Evolutionary conservation across 2,113 vertebrate genomes (phyloP).

Genomic region (Plotosus lineatus): DNA sequence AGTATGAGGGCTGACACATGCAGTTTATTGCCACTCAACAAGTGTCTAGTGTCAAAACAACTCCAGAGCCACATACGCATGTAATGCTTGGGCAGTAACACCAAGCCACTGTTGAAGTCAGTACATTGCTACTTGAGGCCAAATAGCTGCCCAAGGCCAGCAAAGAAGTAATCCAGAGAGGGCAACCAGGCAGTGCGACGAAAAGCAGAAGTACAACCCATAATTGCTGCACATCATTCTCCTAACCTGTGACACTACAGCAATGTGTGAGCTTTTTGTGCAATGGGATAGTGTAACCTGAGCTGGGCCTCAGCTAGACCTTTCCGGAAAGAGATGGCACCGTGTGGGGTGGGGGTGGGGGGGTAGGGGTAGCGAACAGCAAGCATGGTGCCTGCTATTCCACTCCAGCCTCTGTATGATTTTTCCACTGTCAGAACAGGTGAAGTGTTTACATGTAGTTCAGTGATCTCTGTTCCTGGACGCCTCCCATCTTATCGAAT

Average conservation of each 20-base stretch:
- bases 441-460: neutral
- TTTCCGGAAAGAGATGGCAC: constrained; percentile 58
- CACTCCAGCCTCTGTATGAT: constrained; percentile 55
- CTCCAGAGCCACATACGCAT: constrained; percentile 52
- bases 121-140: constrained; percentile 68
- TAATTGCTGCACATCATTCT: constrained; percentile 70
- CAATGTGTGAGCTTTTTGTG: constrained; percentile 76
- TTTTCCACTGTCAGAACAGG: neutral
- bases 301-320: constrained; percentile 61
- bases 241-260: constrained; percentile 75
- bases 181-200: constrained; percentile 68
- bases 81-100: constrained; percentile 52
- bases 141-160: constrained; percentile 60
- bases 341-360: too few species aligned
- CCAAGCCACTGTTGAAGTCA: constrained; percentile 63
- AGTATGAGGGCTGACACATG: constrained; percentile 21
- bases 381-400: constrained; percentile 12
- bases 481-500: neutral
- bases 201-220: constrained; percentile 66
- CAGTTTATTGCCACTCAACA: constrained; percentile 62
- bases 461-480: neutral
- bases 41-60: constrained; percentile 77
- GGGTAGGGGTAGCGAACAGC: constrained; percentile 51
- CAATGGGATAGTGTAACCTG: constrained; percentile 72
- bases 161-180: constrained; percentile 66